Evolutionary conservation across 2,888 invertebrate genomes (phyloP).

Genomic region (Drosophila parthenogenetica): DNA sequence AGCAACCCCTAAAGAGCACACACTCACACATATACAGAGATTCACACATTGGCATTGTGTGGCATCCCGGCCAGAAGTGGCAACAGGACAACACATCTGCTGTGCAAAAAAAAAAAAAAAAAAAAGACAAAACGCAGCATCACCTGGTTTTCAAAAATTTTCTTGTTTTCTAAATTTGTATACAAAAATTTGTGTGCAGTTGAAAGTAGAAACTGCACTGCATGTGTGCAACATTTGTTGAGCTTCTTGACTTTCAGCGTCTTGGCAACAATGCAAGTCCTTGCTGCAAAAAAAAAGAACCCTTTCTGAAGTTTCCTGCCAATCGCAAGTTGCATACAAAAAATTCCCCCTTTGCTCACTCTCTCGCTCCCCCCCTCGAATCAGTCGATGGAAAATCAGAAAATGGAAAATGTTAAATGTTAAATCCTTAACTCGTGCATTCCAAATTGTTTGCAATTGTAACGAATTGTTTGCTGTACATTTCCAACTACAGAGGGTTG

Average conservation of each 20-base stretch:
- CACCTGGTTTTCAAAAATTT: conserved; percentile 58
- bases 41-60: conserved; percentile 59
- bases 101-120: conserved; percentile 31
- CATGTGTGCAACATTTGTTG: conserved; percentile 42
- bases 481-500: conserved; percentile 9
- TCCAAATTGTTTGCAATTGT: conserved; percentile 66
- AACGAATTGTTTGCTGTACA: conserved; percentile 63
- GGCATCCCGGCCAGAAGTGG: conserved; percentile 16
- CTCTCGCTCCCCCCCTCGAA: background rate
- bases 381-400: background rate
- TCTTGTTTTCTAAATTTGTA: background rate
- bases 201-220: conserved; percentile 35
- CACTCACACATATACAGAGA: conserved; percentile 41
- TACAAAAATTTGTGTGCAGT: conserved; percentile 3
- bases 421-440: conserved; percentile 68
- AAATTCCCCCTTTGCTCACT: background rate
- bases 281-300: conserved; percentile 7
- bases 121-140: conserved; percentile 46
- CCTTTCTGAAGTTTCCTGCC: conserved; percentile 38
- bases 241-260: conserved; percentile 72
- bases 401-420: conserved; percentile 34
- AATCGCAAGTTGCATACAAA: conserved; percentile 62
- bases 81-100: conserved; percentile 63
- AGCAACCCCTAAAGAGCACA: conserved; percentile 61
- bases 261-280: conserved; percentile 54